Base-by-base conservation (phyloP, 2,888 invertebrate genomes). In the Eulithis prunata region DNA sequence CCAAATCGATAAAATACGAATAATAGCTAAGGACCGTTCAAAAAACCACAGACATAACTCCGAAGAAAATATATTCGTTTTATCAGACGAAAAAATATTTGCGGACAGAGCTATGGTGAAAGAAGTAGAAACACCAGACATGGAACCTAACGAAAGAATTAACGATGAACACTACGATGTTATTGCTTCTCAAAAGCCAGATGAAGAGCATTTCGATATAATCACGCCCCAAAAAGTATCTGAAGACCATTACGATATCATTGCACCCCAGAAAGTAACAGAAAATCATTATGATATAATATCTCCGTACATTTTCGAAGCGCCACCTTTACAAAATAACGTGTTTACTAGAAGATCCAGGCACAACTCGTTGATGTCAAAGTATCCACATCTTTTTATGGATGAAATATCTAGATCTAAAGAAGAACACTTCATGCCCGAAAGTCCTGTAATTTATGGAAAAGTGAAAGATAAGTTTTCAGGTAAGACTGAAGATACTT, bases 361-460 rank as follows among this genome's bases (percentile, higher is more conserved):
- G 59, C 83, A 84, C 38, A 86, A 84, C 65, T 70, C 77, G 4
- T 73, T 90, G 4, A 88, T 89, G 87, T 83, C 87, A 0, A 89
- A 85, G 77, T 92, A 92, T 59, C 91, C 91, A 1, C 91, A 92
- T 60, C 77, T 92, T 43, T 86, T 92, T 51, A 74, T 87, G 75
- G 88, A 89, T 62, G 85, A 87, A 63, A 70, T 80, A 13, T 68
- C 76, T 0, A 79, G 69, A 64, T 81, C 86, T 0, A 82, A 79
- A 59, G 87, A 86, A 66, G 78, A 81, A 49, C 70, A 68, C n/a
- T 52, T 14, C 43, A 12, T 57, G 11, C 63, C 62, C 5, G 56
- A 74, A 13, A 73, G 68, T 38, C 57, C 62, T 10, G 47, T 74
- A 6, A 8, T 68, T 1, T 74, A 71, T 36, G 62, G 64, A 8